Evolutionary conservation across 1,140 invertebrate genomes (phyloP), one percentile per base, ranked within the genome.

Genomic region (Drosophila nikananu): DNA sequence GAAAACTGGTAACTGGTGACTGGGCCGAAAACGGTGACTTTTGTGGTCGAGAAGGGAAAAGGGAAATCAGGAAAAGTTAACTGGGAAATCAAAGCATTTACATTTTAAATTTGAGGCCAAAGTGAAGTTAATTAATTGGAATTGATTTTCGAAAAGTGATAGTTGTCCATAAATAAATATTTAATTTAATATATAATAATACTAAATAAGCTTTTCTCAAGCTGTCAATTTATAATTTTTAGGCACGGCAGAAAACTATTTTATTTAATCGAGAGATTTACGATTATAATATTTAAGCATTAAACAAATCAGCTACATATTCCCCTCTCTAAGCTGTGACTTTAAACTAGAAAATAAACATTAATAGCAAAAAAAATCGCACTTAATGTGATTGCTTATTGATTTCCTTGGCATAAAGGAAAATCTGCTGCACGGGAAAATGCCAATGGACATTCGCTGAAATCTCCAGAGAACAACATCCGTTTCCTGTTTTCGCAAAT

Each of bases 381-480:
- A 52, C 54, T 39, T 15, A 62, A 52, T n/a, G 27, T 32, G 59
- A 62, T 62, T 62, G 51, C 62, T 65, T 65, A 58, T 35, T 57
- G 62, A 64, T 64, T 64, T 42, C 51, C 25, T 3, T 30, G 35
- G 61, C 49, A 57, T 30, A 30, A 27, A 27, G 19, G n/a, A 30
- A 44, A 48, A 46, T 39, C 12, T 15, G 1, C 27, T 21, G 27
- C 10, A 15, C 3, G 12, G n/a, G 8, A 58, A 65, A 59, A 42
- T 59, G 51, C 9, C 39, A 37, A 12, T 5, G 41, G 30, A 44
- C 39, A 19, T 58, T 60, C 30, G 41, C 19, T 46, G 30, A 60
- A 60, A 60, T 66, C 41, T 37, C 49, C 17, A 12, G 32, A 17
- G 60, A n/a, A 63, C 21, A 25, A 37, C 51, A 55, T 57, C 49